phyloP scores from a whole-genome alignment of 2,113 vertebrate species.

The Vulpes ferrilata region DNA sequence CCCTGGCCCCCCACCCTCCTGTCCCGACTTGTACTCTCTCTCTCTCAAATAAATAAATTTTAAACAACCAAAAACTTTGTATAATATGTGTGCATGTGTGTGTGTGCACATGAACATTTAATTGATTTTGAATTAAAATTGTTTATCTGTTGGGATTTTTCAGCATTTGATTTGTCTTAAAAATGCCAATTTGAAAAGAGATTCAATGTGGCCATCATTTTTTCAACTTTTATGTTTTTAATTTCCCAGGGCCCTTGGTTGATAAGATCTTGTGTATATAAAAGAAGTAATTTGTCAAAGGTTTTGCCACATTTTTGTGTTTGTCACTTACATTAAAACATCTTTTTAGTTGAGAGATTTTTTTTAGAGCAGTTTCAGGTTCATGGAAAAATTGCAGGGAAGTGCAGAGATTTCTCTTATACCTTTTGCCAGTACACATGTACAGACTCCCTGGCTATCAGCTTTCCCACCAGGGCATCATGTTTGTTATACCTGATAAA shows the following conservation, averaged over 20 bases:
- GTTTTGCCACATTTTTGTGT: background rate
- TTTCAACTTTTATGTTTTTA: background rate
- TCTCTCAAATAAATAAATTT: background rate
- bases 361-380: background rate
- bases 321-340: background rate
- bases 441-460: background rate
- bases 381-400: background rate
- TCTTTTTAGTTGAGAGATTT: background rate
- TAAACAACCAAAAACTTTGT: background rate
- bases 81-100: too few relatives aligned
- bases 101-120: background rate
- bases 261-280: background rate
- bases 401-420: background rate
- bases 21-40: background rate
- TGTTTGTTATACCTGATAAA: background rate
- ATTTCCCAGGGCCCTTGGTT: background rate
- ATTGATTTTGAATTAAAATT: conserved; percentile 7
- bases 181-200: background rate
- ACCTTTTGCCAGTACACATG: background rate
- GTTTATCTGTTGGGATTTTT: background rate
- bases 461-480: background rate
- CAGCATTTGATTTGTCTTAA: background rate
- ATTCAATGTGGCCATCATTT: background rate
- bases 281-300: background rate
- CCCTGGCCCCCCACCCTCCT: too few relatives aligned